Conservation (phyloP, 2,797 vertebrate species). For the Artibeus jamaicensis region DNA sequence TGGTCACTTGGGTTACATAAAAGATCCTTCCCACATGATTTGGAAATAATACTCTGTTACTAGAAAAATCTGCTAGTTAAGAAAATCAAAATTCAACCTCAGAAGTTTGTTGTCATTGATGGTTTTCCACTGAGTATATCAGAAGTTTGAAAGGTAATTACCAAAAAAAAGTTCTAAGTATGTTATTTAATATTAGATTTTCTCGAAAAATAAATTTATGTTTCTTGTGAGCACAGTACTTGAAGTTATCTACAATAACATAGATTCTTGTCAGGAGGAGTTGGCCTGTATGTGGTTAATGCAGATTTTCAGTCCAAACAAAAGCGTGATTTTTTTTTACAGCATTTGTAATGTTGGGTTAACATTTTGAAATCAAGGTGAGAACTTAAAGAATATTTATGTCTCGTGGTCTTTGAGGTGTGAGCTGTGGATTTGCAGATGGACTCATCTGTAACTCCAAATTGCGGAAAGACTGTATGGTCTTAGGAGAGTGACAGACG, state of each 20-base stretch:
- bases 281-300: background rate
- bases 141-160: background rate
- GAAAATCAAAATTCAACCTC: background rate
- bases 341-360: background rate
- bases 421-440: background rate
- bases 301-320: background rate
- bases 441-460: background rate
- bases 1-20: background rate
- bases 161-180: background rate
- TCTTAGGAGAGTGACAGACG: background rate
- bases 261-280: background rate
- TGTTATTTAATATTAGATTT: background rate
- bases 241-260: background rate
- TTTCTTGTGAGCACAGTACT: background rate
- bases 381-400: background rate
- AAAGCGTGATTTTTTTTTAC: background rate
- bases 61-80: background rate
- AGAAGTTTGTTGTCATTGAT: background rate
- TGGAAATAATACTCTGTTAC: background rate
- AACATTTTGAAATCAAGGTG: constrained; percentile 20
- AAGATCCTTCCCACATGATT: background rate
- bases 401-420: background rate
- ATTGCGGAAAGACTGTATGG: background rate
- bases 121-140: background rate
- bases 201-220: background rate